phyloP scores from a whole-genome alignment of 2,888 invertebrate species.

The Athetis lepigone region DNA sequence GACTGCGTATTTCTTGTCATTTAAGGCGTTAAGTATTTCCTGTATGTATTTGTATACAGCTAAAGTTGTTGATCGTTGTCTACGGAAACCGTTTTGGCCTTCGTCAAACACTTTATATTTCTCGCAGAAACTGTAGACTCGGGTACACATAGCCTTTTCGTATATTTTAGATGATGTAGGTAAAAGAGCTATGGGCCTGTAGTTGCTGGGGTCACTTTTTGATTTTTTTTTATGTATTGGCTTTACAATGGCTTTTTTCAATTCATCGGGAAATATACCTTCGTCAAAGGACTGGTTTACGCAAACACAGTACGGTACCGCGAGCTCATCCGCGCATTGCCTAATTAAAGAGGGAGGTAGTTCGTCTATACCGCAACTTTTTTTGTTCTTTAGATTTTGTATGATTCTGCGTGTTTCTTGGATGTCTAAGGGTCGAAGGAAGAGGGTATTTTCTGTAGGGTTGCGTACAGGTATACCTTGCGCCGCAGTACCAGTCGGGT shows the following conservation, averaged over 20 bases:
- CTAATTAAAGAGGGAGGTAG: slow-evolving; percentile 6
- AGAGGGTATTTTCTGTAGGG: slow-evolving; percentile 11
- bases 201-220: background rate
- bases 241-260: background rate
- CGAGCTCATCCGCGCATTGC: slow-evolving; percentile 10
- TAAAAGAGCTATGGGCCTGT: too few species aligned
- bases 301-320: slow-evolving; percentile 8
- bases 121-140: slow-evolving; percentile 1
- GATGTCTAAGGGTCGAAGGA: slow-evolving; percentile 12
- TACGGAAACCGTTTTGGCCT: background rate
- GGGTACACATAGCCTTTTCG: too few species aligned
- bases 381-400: too few species aligned
- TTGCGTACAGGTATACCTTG: slow-evolving; percentile 6
- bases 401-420: too few species aligned
- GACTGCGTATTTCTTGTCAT: slow-evolving; percentile 4
- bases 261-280: slow-evolving; percentile 2
- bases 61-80: too few species aligned
- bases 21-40: too few species aligned
- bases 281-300: slow-evolving; percentile 12
- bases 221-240: background rate
- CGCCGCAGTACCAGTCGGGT: background rate
- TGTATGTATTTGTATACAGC: too few species aligned
- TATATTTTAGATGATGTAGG: too few species aligned
- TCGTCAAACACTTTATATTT: slow-evolving; percentile 7
- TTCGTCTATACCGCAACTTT: background rate